Evolutionary conservation across 2,888 invertebrate species (phyloP).

Genomic region (Ecdyonurus torrentis): DNA sequence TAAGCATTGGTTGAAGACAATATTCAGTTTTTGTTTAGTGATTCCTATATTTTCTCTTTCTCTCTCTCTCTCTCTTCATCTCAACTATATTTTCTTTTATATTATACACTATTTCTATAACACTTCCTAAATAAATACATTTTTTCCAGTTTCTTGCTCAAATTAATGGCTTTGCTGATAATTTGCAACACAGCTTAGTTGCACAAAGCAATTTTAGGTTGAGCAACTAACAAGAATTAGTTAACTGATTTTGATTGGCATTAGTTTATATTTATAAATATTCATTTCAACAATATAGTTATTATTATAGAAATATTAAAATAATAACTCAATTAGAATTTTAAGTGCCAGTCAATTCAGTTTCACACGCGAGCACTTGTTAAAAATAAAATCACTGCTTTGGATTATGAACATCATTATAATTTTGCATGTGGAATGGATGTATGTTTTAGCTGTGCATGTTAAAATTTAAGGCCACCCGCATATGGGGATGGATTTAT

Average conservation of each 20-base stretch:
- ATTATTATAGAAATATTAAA: not conserved
- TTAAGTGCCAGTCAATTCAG: not conserved
- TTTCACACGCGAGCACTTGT: not conserved
- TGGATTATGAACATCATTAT: not conserved
- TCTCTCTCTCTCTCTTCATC: too few relatives aligned
- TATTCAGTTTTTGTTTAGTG: too few relatives aligned
- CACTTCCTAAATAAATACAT: slow-evolving; percentile 8
- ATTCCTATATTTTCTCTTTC: too few relatives aligned
- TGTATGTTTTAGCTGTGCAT: too few relatives aligned
- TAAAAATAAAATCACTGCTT: not conserved
- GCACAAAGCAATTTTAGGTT: not conserved
- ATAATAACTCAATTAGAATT: too few relatives aligned
- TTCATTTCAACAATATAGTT: not conserved
- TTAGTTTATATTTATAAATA: too few relatives aligned
- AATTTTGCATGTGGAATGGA: not conserved
- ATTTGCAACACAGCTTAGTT: not conserved
- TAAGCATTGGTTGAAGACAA: too few relatives aligned
- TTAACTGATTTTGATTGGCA: not conserved
- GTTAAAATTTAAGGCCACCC: not conserved
- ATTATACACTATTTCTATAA: too few relatives aligned
- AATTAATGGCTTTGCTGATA: not conserved
- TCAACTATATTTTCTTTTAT: too few relatives aligned
- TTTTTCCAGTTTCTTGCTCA: slow-evolving; percentile 8
- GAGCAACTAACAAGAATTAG: not conserved
- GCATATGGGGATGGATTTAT: not conserved